These are phyloP conservation scores for Myotis davidii DNA, from an alignment of 2,113 vertebrate genomes.

Conservation along the genomic window DNA sequence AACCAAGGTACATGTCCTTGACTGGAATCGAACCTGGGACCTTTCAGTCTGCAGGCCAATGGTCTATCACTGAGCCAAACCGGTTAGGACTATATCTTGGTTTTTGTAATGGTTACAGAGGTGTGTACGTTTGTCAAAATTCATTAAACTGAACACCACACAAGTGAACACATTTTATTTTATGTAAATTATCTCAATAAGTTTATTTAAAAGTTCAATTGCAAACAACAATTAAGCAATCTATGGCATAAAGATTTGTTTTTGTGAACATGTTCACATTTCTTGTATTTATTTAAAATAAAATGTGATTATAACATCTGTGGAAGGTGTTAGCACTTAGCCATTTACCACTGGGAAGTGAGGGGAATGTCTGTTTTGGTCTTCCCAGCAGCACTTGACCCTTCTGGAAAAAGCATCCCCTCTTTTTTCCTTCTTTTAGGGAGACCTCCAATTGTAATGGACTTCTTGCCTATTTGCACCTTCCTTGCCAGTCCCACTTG, in stretches of 20 bases:
- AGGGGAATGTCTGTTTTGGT: not conserved
- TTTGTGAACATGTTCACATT: not conserved
- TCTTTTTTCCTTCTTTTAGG: not conserved
- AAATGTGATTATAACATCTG: not conserved
- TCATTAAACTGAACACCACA: not conserved
- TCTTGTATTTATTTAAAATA: not conserved
- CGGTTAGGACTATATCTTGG: not conserved
- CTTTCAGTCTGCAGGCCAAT: too few species aligned
- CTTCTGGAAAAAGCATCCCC: not conserved
- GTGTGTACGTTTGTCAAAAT: not conserved
- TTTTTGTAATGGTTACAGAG: not conserved
- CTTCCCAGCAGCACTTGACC: not conserved
- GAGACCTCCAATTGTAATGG: not conserved
- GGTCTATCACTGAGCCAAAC: too few species aligned
- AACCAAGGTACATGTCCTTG: too few species aligned
- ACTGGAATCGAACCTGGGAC: too few species aligned
- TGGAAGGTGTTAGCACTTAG: not conserved
- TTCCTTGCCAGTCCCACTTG: not conserved
- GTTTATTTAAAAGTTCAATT: slow-evolving; percentile 6
- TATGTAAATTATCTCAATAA: not conserved
- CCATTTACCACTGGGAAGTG: not conserved
- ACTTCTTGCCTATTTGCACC: not conserved
- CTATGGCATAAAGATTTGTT: not conserved
- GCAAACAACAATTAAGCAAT: not conserved
- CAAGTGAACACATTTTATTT: not conserved